Percentiles rank a stretch among this genome's conserved stretches.
Evolutionary conservation across 2,113 vertebrate species (phyloP).

Genomic region (Rattus norvegicus): DNA sequence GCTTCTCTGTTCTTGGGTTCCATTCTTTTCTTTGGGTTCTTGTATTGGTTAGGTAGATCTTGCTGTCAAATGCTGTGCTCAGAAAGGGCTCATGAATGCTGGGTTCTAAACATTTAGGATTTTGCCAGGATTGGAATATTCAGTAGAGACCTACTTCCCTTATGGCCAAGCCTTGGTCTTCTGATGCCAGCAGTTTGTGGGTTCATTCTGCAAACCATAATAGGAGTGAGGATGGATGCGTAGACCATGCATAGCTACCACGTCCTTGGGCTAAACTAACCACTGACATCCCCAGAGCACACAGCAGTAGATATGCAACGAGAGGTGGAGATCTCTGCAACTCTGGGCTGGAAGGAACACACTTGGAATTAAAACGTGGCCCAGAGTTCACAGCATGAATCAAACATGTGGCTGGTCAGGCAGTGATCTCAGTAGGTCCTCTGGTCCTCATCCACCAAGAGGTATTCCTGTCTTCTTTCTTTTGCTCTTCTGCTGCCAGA

Average conservation of each 20-base stretch:
- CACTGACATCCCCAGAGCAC: background rate
- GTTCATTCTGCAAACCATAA: background rate
- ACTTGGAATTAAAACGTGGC: slow-evolving; percentile 15
- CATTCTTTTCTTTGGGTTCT: slow-evolving; percentile 20
- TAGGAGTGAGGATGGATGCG: background rate
- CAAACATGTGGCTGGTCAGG: background rate
- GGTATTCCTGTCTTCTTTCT: slow-evolving; percentile 55
- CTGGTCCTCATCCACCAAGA: slow-evolving; percentile 10
- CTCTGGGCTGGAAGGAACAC: background rate
- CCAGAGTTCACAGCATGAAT: background rate
- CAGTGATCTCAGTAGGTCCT: background rate
- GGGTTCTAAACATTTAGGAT: background rate
- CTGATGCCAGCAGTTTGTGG: background rate
- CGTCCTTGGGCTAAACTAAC: background rate
- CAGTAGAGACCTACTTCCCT: background rate
- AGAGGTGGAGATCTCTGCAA: background rate
- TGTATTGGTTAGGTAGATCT: background rate
- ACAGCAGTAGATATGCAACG: background rate
- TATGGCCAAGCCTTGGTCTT: background rate
- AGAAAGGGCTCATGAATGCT: background rate
- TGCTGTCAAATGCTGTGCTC: background rate
- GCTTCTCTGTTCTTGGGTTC: background rate
- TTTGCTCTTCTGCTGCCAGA: slow-evolving; percentile 63
- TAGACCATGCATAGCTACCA: background rate
- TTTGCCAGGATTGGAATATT: background rate